Evolutionary conservation across 2,888 invertebrate species (phyloP).

Genomic region (Drosophila borealis): DNA sequence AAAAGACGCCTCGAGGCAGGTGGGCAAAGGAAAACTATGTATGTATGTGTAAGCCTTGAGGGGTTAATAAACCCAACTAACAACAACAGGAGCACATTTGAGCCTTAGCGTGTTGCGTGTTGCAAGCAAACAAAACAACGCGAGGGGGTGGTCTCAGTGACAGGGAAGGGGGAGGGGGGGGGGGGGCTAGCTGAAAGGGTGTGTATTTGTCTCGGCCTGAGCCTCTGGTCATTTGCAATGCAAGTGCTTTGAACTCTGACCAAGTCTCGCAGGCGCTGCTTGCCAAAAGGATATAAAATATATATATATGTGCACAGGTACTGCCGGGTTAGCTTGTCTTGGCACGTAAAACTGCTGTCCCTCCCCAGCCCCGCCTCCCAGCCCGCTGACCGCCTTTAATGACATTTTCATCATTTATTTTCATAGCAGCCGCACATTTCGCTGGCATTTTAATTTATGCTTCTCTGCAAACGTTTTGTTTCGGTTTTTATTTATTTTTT

Average conservation of each 20-base stretch:
- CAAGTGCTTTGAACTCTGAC: constrained; percentile 64
- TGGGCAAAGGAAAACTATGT: constrained; percentile 40
- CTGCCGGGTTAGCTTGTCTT: constrained; percentile 25
- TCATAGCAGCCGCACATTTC: constrained; percentile 58
- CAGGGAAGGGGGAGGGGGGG: neutral
- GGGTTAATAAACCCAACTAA: constrained; percentile 75
- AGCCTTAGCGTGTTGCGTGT: constrained; percentile 81
- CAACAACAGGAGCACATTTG: constrained; percentile 39
- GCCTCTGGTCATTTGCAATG: constrained; percentile 67
- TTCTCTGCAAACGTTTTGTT: constrained; percentile 51
- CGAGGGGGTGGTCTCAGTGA: neutral
- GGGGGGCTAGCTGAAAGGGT: constrained; percentile 8
- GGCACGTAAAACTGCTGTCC: constrained; percentile 6
- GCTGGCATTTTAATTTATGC: constrained; percentile 61
- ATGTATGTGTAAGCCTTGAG: constrained; percentile 31
- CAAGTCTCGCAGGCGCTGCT: constrained; percentile 17
- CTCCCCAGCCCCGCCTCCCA: too few relatives aligned
- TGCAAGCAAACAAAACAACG: constrained; percentile 50
- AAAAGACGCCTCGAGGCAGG: constrained; percentile 52
- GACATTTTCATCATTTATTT: constrained; percentile 72
- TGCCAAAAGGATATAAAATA: constrained; percentile 27
- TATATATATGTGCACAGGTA: constrained; percentile 9
- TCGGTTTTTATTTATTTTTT: constrained; percentile 23
- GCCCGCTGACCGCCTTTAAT: constrained; percentile 33
- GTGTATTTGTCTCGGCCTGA: constrained; percentile 4